These are phyloP conservation scores for Phalacrocorax aristotelis DNA, from an alignment of 2,113 vertebrate species.

Conservation along the genomic window DNA sequence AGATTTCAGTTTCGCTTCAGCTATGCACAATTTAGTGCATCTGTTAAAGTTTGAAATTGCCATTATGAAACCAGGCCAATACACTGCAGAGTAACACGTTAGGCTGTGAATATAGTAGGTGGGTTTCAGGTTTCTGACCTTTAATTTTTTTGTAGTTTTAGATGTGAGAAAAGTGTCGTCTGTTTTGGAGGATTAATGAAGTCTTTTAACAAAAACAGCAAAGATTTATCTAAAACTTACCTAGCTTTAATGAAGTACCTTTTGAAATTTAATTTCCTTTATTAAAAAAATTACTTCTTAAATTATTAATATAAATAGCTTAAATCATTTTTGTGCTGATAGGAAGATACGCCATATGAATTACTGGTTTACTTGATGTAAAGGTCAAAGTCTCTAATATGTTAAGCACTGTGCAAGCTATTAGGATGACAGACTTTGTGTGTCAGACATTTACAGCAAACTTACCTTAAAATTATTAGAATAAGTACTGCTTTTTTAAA, in stretches of 20 bases:
- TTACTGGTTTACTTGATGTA: neutral
- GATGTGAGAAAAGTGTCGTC: neutral
- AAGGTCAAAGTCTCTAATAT: neutral
- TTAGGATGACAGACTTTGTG: neutral
- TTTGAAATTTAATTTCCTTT: neutral
- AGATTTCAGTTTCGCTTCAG: constrained; percentile 18
- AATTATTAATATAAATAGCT: neutral
- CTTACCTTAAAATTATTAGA: neutral
- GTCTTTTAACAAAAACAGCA: neutral
- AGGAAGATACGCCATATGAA: neutral
- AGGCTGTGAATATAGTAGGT: neutral
- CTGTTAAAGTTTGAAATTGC: neutral
- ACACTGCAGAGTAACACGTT: neutral
- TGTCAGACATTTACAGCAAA: neutral
- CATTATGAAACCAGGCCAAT: constrained; percentile 17
- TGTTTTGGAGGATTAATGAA: neutral
- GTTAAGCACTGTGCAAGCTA: neutral
- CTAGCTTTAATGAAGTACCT: neutral
- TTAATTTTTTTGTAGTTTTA: neutral
- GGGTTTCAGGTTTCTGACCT: neutral
- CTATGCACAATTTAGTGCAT: neutral
- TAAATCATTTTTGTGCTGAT: neutral
- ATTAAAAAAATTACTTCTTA: neutral
- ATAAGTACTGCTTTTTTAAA: neutral
- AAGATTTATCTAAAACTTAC: neutral